Percentiles rank a stretch among this genome's conserved stretches.
Conservation (phyloP, 2,888 invertebrate species). For the Scaptomyza tumidula region DNA sequence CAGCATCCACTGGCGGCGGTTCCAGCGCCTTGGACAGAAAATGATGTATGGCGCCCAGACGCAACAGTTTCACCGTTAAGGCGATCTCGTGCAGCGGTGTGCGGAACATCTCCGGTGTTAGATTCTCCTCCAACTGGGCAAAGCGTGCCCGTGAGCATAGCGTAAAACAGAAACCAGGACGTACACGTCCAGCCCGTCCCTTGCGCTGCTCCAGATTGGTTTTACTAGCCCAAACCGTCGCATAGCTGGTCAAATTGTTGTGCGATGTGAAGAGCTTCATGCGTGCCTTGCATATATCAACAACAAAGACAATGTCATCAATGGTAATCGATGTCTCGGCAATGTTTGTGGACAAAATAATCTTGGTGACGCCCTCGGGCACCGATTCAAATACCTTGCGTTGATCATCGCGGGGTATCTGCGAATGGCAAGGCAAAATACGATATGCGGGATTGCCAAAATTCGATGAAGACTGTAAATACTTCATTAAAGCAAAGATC, state of each 20-base stretch:
- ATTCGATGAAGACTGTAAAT: constrained; percentile 89
- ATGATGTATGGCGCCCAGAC: constrained; percentile 95
- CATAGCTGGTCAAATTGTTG: constrained; percentile 99
- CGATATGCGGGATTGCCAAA: constrained; percentile 90
- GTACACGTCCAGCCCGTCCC: constrained; percentile 97
- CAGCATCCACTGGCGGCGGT: constrained; percentile 98
- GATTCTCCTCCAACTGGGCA: constrained; percentile 92
- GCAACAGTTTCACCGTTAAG: constrained; percentile 93
- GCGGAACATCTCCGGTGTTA: constrained; percentile 98
- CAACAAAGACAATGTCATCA: constrained; percentile 98
- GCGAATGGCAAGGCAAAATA: constrained; percentile 98
- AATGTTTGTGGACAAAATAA: constrained; percentile 98
- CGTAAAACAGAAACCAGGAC: constrained; percentile 97
- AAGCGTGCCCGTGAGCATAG: constrained; percentile 92
- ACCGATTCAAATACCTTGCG: constrained; percentile 95
- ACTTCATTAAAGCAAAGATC: constrained; percentile 95
- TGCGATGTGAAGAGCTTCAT: constrained; percentile 99
- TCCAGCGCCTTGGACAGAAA: constrained; percentile 98
- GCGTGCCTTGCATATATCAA: constrained; percentile 98
- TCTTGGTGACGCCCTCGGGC: constrained; percentile 93
- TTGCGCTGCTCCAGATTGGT: constrained; percentile 95
- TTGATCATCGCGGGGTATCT: constrained; percentile 98
- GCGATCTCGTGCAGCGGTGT: constrained; percentile 98
- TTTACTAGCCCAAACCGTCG: constrained; percentile 97
- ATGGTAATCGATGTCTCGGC: constrained; percentile 99